These are phyloP conservation scores for Leucophenga maculata DNA, from an alignment of 2,888 invertebrate species.

Conservation along the genomic window DNA sequence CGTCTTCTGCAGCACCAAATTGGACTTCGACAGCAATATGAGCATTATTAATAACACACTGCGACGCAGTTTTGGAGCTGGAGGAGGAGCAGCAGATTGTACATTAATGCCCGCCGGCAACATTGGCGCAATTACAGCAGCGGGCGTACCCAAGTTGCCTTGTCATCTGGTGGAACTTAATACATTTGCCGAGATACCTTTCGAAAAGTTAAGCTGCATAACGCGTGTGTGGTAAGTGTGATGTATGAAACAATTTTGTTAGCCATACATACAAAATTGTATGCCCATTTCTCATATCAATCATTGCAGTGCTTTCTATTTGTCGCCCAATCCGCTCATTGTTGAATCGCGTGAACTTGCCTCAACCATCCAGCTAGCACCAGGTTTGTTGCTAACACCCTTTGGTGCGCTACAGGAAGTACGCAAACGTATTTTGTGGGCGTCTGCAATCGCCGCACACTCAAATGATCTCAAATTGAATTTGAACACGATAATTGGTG, in stretches of 20 bases:
- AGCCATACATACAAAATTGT: neutral
- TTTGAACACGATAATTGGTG: conserved; percentile 67
- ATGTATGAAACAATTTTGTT: neutral
- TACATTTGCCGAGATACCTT: conserved; percentile 63
- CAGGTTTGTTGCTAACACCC: conserved; percentile 68
- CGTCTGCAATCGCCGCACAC: conserved; percentile 64
- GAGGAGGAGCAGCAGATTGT: neutral
- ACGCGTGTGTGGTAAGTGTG: conserved; percentile 58
- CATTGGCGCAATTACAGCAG: conserved; percentile 26
- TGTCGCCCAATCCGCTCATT: conserved; percentile 69
- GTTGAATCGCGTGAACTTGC: conserved; percentile 65
- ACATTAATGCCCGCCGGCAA: conserved; percentile 41
- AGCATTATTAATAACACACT: conserved; percentile 45
- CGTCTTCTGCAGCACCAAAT: conserved; percentile 68
- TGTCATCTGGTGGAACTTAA: conserved; percentile 61
- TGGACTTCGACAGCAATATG: conserved; percentile 65
- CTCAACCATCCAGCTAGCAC: conserved; percentile 66
- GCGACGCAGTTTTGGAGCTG: conserved; percentile 45
- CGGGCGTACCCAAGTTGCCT: conserved; percentile 48
- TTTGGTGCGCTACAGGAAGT: conserved; percentile 69
- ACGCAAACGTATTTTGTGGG: conserved; percentile 67
- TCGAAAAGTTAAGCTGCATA: conserved; percentile 63
- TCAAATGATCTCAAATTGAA: conserved; percentile 66
- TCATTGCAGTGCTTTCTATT: conserved; percentile 57
- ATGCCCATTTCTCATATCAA: conserved; percentile 26